Base-by-base conservation (phyloP, 1,140 invertebrate genomes). In the Mamestra configurata region DNA sequence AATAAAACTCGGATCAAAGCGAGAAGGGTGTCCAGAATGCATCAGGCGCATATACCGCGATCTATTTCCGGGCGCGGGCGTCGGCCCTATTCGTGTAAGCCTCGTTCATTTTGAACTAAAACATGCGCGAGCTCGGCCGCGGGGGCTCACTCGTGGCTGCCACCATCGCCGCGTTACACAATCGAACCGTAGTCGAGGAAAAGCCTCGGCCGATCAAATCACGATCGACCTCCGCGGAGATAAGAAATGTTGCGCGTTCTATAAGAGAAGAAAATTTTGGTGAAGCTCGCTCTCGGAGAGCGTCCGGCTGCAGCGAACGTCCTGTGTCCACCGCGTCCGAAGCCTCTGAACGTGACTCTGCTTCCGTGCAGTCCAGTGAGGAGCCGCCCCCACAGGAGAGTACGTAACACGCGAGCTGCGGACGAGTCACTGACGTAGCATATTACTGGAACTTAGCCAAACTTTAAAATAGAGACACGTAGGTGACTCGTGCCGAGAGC, bases 111-210 rank as follows among this genome's bases (percentile, higher is more conserved):
- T 90, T 89, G 85, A 88, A 89, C 82, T 86, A 91, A 89, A 93
- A 91, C 91, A 93, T 95, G 93, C 93, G 93, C 79, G 92, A 94
- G 87, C 87, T 88, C 88, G 88, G 92, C 89, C 92, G 95, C 89
- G 95, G 92, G 84, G 94, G 94, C 86, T 94, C 94, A 90, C 87
- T 95, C 84, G 94, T 95, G 70, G 93, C 94, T 78, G 93, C 94
- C 86, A 95, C 94, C 81, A 95, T 95, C 86, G 94, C 94, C 79
- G 89, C 91, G 78, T 84, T 95, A 79, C 89, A 95, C 88, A 94
- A 90, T 84, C 93, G 93, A 31, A 85, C 90, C 71, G 82, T 82
- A 68, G 82, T 79, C 84, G 91, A 92, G 76, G 86, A 80, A 37
- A 93, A 93, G 83, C 61, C 84, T 79, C 84, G 84, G 43, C 46